phyloP scores from a whole-genome alignment of 2,888 invertebrate species.

The Machimus rusticus region DNA sequence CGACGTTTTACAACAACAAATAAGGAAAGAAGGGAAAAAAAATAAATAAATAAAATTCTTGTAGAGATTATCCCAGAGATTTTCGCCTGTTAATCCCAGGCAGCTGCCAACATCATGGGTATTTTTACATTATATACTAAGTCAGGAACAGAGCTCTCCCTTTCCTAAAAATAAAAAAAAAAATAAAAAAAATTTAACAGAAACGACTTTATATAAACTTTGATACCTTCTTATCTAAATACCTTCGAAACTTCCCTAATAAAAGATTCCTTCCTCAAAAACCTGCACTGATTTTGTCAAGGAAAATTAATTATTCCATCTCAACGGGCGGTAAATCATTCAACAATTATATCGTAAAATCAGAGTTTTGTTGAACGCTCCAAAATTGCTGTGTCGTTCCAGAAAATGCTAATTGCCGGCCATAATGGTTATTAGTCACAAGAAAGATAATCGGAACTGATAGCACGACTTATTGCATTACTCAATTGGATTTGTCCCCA shows the following conservation, averaged over 20 bases:
- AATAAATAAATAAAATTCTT: neutral
- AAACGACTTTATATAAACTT: neutral
- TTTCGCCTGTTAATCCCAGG: neutral
- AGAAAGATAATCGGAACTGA: neutral
- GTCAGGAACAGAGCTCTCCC: neutral
- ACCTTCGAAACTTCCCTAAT: neutral
- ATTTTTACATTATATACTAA: neutral
- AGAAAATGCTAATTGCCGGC: neutral
- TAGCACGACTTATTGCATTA: neutral
- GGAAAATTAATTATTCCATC: neutral
- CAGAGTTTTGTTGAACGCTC: neutral
- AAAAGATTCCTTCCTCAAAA: neutral
- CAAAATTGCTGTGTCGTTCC: neutral
- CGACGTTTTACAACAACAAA: neutral
- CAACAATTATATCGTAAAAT: neutral
- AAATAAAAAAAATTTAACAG: neutral
- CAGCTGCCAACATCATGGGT: neutral
- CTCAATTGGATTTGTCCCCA: neutral
- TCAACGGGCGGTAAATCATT: neutral
- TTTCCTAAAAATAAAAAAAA: neutral
- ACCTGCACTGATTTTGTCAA: neutral
- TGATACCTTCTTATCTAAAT: neutral
- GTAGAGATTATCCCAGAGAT: neutral
- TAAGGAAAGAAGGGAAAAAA: neutral
- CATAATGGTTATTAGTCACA: neutral